phyloP scores from a whole-genome alignment of 2,888 invertebrate genomes.

The Trichopria drosophilae region DNA sequence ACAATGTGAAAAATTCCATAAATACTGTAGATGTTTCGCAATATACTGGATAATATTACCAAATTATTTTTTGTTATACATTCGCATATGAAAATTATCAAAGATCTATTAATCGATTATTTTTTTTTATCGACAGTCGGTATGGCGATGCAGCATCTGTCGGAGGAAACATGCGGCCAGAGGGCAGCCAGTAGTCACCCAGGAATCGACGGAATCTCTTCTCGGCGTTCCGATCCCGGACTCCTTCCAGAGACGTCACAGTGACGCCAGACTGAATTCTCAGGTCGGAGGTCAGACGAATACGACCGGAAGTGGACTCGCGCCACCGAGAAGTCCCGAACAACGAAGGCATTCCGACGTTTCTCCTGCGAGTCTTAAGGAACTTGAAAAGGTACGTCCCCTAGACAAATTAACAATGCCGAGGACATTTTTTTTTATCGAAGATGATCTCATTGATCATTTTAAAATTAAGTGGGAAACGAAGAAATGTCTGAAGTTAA shows the following conservation, averaged over 20 bases:
- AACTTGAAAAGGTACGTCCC: constrained; percentile 78
- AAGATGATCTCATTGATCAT: too few species aligned
- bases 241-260: constrained; percentile 78
- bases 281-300: constrained; percentile 59
- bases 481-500: too few species aligned
- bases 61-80: neutral
- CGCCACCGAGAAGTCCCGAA: constrained; percentile 84
- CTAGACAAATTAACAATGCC: neutral
- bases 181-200: constrained; percentile 69
- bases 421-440: too few species aligned
- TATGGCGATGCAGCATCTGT: constrained; percentile 89
- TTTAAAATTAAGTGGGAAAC: too few species aligned
- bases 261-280: constrained; percentile 71
- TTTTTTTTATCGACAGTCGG: constrained; percentile 65
- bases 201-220: constrained; percentile 83
- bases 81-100: constrained; percentile 2
- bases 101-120: neutral
- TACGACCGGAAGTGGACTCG: constrained; percentile 66
- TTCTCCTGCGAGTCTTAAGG: constrained; percentile 83
- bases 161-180: constrained; percentile 80
- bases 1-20: too few species aligned
- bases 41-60: too few species aligned
- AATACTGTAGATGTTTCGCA: too few species aligned
- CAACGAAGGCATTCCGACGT: constrained; percentile 82
- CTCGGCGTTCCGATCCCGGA: constrained; percentile 80